phyloP scores from a whole-genome alignment of 2,113 vertebrate species.

The Oceanodroma tethys region DNA sequence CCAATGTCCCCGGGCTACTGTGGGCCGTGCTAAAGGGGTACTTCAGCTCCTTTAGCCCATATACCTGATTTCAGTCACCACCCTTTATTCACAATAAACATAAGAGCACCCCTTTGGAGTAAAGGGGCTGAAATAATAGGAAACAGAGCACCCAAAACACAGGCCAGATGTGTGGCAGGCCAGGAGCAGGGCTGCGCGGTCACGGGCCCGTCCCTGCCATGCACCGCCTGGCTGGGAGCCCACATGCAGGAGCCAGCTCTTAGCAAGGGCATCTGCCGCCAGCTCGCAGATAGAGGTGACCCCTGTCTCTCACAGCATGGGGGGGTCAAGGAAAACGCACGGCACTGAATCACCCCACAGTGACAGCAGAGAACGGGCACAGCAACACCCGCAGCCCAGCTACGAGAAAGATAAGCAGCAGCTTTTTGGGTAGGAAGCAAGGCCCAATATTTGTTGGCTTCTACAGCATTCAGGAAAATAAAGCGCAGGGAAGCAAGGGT shows the following conservation, averaged over 20 bases:
- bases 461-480: background rate
- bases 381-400: background rate
- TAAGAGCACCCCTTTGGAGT: background rate
- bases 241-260: background rate
- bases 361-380: background rate
- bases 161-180: background rate
- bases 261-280: background rate
- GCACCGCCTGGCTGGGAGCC: background rate
- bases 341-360: background rate
- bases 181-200: background rate
- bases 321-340: fast-evolving
- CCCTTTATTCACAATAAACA: background rate
- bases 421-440: background rate
- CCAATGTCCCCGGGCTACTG: background rate
- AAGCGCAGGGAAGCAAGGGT: background rate
- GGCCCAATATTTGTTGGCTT: background rate
- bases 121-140: background rate
- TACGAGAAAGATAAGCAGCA: background rate
- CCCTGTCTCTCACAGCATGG: fast-evolving
- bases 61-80: background rate
- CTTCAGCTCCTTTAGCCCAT: background rate
- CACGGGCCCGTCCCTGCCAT: background rate
- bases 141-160: background rate
- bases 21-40: background rate
- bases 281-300: background rate